Base-by-base conservation (phyloP, 2,797 vertebrate genomes). In the Takifugu ocellatus region DNA sequence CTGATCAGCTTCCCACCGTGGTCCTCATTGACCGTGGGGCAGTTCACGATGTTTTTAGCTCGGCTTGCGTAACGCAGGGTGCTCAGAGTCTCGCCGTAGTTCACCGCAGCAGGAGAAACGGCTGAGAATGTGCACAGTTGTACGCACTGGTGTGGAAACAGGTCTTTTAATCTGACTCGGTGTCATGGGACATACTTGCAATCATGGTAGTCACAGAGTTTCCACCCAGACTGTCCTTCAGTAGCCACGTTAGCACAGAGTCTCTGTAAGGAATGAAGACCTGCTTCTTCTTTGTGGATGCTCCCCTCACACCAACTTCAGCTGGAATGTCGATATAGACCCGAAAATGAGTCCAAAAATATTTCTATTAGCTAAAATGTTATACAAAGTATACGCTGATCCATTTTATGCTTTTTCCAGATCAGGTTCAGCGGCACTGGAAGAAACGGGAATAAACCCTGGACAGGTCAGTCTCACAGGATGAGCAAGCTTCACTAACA, bases 131-230 rank as follows among this genome's bases (percentile, higher is more conserved):
- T 49, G 54, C 21, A 66, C 5, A 17, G 54, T 43, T 44, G 67
- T 11, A 14, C 51, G 11, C 42, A 60, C 6, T 4, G 25, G 31
- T 33, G 12, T 42, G 17, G n/a, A 14, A 21, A 56, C 45, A 21
- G 21, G 21, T 45, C 44, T n/a, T 17, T n/a, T 17, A 5, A 45
- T 2, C n/a, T 17, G 43, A 6, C 2, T 5, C 43, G 8, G 2
- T 17, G 15, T 17, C 21, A 51, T 26, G 29, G 27, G 54, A 88
- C 94, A 91, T 92, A 98, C 96, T 97, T 69, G 96, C 95, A 75
- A 98, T 95, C 94, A 98, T 97, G 58, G 96, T 95, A 21, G 97
- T 98, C 89, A 95, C 92, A 44, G 94, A 94, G 91, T 98, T 98
- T 88, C 96, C 96, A 75, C 96, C 95, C 67, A 99, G 92, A 82